These are phyloP conservation scores for Cynocephalus volans DNA, from an alignment of 2,113 vertebrate species.

Conservation along the genomic window DNA sequence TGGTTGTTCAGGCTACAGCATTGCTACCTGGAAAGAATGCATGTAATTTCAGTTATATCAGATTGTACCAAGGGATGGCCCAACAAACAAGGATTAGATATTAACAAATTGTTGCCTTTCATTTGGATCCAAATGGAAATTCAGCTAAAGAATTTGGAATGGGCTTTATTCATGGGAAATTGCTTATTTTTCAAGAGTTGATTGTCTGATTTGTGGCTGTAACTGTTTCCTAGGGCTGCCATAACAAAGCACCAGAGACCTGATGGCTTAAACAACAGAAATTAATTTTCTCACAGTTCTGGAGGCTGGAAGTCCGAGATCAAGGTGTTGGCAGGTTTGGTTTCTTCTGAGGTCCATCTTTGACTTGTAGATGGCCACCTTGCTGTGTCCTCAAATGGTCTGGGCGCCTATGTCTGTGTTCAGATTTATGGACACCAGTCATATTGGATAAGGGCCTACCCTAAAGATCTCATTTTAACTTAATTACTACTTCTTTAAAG, in stretches of 20 bases:
- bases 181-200: background rate
- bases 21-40: background rate
- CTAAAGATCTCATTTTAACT: background rate
- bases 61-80: background rate
- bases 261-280: background rate
- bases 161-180: background rate
- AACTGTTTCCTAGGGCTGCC: background rate
- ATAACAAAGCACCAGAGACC: background rate
- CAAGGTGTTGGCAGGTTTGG: background rate
- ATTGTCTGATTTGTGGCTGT: background rate
- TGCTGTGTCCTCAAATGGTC: background rate
- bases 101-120: background rate
- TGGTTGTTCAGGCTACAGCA: background rate
- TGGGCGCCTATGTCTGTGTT: background rate
- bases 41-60: background rate
- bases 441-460: background rate
- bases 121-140: constrained; percentile 42
- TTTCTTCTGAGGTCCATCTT: background rate
- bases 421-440: background rate
- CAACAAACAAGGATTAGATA: background rate
- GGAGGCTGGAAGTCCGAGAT: background rate
- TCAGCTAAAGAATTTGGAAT: constrained; percentile 1
- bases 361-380: background rate
- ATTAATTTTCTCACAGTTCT: background rate
- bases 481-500: background rate